Evolutionary conservation across 1,140 invertebrate species (phyloP).

Genomic region (Temnothorax curvispinosus): DNA sequence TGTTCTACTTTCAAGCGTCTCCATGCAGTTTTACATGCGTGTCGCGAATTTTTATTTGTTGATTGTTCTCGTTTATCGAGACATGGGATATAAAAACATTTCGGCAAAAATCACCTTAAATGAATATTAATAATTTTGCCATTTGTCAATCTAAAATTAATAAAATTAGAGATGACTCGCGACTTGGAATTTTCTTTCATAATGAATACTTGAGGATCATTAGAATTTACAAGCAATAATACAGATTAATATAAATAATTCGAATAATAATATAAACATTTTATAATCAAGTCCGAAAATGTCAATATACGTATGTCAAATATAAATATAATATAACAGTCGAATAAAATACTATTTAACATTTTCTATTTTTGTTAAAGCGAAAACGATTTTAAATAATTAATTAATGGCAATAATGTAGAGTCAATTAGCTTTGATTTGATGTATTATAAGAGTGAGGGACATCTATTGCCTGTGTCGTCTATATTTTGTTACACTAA

Average conservation of each 20-base stretch:
- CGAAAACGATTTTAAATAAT: background rate
- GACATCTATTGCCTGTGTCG: background rate
- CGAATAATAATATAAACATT: background rate
- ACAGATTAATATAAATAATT: constrained; percentile 1
- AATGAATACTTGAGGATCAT: background rate
- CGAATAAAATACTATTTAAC: background rate
- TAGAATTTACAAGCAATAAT: background rate
- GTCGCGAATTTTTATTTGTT: background rate
- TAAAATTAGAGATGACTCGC: background rate
- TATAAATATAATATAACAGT: background rate
- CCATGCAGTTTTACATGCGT: background rate
- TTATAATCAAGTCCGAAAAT: background rate
- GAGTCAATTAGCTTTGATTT: background rate
- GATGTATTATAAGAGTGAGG: background rate
- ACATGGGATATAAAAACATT: background rate
- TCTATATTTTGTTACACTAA: background rate
- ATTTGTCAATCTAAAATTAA: background rate
- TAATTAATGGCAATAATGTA: background rate
- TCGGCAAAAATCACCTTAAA: background rate
- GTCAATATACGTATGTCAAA: background rate
- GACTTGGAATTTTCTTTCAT: background rate
- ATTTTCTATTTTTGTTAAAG: background rate
- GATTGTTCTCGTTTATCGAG: constrained; percentile 7
- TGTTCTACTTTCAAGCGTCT: constrained; percentile 38
- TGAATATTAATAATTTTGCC: background rate